Percentiles rank a stretch among this genome's conserved stretches.
Evolutionary conservation across 2,888 invertebrate genomes (phyloP).

Genomic region (Tuberolachnus salignus): DNA sequence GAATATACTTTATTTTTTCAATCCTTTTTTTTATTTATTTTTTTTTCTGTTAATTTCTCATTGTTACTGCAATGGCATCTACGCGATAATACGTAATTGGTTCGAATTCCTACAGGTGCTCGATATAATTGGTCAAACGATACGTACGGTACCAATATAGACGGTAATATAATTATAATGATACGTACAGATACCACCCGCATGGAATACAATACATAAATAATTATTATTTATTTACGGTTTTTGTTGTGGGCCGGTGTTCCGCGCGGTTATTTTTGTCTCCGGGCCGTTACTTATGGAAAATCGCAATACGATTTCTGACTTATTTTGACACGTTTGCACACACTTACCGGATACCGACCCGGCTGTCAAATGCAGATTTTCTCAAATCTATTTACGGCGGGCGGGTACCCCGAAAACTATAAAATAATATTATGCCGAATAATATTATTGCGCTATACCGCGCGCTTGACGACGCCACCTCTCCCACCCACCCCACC

Average conservation of each 20-base stretch:
- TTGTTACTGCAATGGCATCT: too few species aligned
- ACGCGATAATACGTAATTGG: not conserved
- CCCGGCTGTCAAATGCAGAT: too few species aligned
- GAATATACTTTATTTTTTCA: conserved; percentile 17
- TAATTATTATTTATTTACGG: conserved; percentile 8
- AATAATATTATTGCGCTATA: too few species aligned
- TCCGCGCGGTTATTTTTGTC: not conserved
- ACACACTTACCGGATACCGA: too few species aligned
- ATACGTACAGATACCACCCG: not conserved
- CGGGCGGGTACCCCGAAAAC: too few species aligned
- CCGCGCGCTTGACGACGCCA: too few species aligned
- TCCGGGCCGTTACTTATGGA: not conserved
- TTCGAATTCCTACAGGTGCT: conserved; percentile 9
- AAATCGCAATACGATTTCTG: not conserved
- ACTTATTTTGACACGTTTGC: not conserved
- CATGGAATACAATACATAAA: not conserved
- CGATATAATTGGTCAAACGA: not conserved
- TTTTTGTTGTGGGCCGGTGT: not conserved
- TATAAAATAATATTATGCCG: too few species aligned
- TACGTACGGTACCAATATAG: too few species aligned
- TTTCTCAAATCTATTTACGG: too few species aligned
- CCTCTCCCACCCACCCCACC: too few species aligned
- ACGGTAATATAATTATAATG: not conserved
- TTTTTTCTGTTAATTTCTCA: not conserved
- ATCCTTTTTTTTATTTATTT: not conserved